Conservation (phyloP, 2,797 vertebrate species). For the Anabas testudineus region DNA sequence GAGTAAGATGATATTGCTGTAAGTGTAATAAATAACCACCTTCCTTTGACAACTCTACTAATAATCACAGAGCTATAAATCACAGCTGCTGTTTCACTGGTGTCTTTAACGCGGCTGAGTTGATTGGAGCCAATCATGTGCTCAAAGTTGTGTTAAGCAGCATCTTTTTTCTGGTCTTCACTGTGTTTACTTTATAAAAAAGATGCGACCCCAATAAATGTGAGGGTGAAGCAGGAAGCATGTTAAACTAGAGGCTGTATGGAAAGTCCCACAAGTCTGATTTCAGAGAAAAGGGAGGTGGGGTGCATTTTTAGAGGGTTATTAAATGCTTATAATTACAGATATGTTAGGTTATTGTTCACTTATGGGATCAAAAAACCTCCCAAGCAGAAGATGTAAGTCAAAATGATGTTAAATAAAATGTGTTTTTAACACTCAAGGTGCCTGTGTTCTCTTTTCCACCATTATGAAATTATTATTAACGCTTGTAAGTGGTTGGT, state of each 20-base stretch:
- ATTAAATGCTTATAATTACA: too few relatives aligned
- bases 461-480: too few relatives aligned
- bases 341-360: too few relatives aligned
- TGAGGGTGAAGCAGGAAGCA: neutral
- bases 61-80: constrained; percentile 54
- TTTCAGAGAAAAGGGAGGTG: too few relatives aligned
- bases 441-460: too few relatives aligned
- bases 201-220: neutral
- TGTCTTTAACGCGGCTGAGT: constrained; percentile 5
- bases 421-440: too few relatives aligned
- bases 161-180: neutral
- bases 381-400: too few relatives aligned
- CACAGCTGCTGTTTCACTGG: constrained; percentile 25
- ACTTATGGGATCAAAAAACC: too few relatives aligned
- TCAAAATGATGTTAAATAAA: too few relatives aligned
- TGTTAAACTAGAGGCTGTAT: neutral
- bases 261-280: too few relatives aligned
- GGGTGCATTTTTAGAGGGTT: too few relatives aligned
- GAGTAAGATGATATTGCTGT: constrained; percentile 71
- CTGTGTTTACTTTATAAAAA: neutral
- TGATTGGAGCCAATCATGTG: neutral
- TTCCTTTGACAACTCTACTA: constrained; percentile 59
- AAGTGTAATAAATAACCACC: constrained; percentile 59
- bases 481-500: too few relatives aligned
- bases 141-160: neutral